Evolutionary conservation across 2,797 vertebrate genomes (phyloP), one percentile per base, ranked within the genome.

Genomic region (Acanthiza pusilla): DNA sequence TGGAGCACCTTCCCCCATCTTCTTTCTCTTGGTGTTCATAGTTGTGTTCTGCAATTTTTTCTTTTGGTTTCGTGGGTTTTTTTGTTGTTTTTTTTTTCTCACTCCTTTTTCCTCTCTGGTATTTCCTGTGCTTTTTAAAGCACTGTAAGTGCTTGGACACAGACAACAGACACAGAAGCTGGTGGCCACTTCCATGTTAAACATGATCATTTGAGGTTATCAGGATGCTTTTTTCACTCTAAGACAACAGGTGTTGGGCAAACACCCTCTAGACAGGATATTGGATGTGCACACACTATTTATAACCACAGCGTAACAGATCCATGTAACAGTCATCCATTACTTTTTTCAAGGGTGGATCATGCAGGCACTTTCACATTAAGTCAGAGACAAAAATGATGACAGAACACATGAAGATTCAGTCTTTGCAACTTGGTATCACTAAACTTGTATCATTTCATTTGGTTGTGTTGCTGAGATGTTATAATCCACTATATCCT

Each of bases 11-110:
- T 67, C 48, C 5, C 6, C 4, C 5, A 26, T 67, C 10, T 26
- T 74, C 18, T 17, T 66, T 58, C 30, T 73, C 42, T 27, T 58
- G 9, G 1, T 30, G 23, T 45, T 73, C 38, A 40, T 3, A 19
- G 15, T 4, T 36, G 7, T 10, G 2, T 55, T 79, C 38, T 63
- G 8, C 8, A 19, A 45, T 30, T 30, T 36, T 51, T 22, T 4
- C 1, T 5, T 45, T 45, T 11, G 45, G 5, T 45, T 21, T 45
- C 5, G 45, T 10, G 45, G 23, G 4, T 25, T 48, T 0, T 25
- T 18, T 50, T 4, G 0, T 4, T n/a, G n/a, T 26, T 63, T 4
- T n/a, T 42, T 57, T 25, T 7, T 11, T 20, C 12, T 50, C 11
- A 18, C 2, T 22, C 13, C 13, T 63, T 53, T 74, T 47, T 25